Percentiles rank a stretch among this genome's conserved stretches.
phyloP scores from a whole-genome alignment of 2,888 invertebrate genomes.

The Drosophila parthenogenetica region DNA sequence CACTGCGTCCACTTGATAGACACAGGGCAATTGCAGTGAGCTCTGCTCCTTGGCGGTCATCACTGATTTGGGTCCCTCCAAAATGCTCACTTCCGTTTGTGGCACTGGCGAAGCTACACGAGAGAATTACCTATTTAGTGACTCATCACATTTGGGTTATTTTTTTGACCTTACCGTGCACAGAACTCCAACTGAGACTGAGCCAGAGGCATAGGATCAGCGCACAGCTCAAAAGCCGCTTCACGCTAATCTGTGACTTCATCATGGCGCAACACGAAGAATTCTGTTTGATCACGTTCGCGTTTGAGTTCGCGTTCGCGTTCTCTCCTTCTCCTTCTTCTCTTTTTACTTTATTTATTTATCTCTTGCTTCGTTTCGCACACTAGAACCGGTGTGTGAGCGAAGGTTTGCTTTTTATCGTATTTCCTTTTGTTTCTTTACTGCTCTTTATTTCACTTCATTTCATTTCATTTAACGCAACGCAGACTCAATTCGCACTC shows the following conservation, averaged over 20 bases:
- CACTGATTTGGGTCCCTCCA: slow-evolving; percentile 74
- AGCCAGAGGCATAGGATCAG: slow-evolving; percentile 13
- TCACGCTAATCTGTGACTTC: slow-evolving; percentile 48
- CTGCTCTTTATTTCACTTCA: slow-evolving; percentile 15
- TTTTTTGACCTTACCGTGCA: slow-evolving; percentile 55
- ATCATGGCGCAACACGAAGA: slow-evolving; percentile 49
- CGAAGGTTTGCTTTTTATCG: slow-evolving; percentile 29
- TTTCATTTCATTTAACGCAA: slow-evolving; percentile 21
- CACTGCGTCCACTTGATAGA: slow-evolving; percentile 84
- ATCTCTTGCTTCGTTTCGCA: slow-evolving; percentile 22
- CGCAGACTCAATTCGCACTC: slow-evolving; percentile 46
- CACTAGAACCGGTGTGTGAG: slow-evolving; percentile 46
- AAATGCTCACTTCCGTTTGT: slow-evolving; percentile 61
- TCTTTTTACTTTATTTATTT: slow-evolving; percentile 35
- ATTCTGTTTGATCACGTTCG: slow-evolving; percentile 54
- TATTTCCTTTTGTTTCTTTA: slow-evolving; percentile 26
- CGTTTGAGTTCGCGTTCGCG: slow-evolving; percentile 2
- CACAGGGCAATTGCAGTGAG: slow-evolving; percentile 88
- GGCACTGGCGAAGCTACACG: slow-evolving; percentile 31
- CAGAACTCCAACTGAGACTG: slow-evolving; percentile 11
- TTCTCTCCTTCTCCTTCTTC: slow-evolving; percentile 20
- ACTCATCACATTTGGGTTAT: slow-evolving; percentile 27
- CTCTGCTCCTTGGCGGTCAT: slow-evolving; percentile 89
- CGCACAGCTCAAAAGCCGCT: slow-evolving; percentile 49
- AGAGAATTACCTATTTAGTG: slow-evolving; percentile 10